phyloP scores from a whole-genome alignment of 2,888 invertebrate genomes.

The Achlya flavicornis region DNA sequence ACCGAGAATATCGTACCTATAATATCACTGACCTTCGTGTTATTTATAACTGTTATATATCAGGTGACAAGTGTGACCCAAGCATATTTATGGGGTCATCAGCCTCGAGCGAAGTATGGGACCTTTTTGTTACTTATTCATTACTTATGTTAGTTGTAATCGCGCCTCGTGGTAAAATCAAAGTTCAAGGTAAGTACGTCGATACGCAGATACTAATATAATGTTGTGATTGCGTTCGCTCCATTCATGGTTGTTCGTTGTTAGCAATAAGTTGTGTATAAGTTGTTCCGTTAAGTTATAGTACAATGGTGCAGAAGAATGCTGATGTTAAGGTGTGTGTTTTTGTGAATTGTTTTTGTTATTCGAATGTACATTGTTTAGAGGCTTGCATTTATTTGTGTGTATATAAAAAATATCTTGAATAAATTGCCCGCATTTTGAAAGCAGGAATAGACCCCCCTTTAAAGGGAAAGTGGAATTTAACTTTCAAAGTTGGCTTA shows the following conservation, averaged over 20 bases:
- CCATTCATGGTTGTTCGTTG: neutral
- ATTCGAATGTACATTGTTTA: neutral
- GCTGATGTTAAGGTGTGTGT: constrained; percentile 9
- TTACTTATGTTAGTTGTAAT: constrained; percentile 7
- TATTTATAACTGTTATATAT: neutral
- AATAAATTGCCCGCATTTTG: too few species aligned
- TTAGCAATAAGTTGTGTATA: constrained; percentile 1
- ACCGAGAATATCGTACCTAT: constrained; percentile 5
- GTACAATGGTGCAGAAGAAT: constrained; percentile 5
- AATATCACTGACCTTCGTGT: neutral
- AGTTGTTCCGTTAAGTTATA: too few species aligned
- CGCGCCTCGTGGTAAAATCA: neutral
- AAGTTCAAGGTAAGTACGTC: constrained; percentile 9
- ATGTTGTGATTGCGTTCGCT: neutral
- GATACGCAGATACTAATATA: neutral
- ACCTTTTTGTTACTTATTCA: constrained; percentile 18
- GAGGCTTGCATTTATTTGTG: too few species aligned
- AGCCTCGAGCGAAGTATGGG: constrained; percentile 58
- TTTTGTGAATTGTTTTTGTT: neutral
- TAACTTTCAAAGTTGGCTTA: too few species aligned
- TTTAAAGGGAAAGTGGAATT: too few species aligned
- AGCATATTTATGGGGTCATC: constrained; percentile 64
- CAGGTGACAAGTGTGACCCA: constrained; percentile 30
- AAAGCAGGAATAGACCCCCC: too few species aligned
- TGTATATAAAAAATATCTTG: too few species aligned